A percentile compares a stretch with the other conserved stretches of the same genome.
Conservation (phyloP, 2,888 invertebrate species). For the Eupithecia subfuscata region DNA sequence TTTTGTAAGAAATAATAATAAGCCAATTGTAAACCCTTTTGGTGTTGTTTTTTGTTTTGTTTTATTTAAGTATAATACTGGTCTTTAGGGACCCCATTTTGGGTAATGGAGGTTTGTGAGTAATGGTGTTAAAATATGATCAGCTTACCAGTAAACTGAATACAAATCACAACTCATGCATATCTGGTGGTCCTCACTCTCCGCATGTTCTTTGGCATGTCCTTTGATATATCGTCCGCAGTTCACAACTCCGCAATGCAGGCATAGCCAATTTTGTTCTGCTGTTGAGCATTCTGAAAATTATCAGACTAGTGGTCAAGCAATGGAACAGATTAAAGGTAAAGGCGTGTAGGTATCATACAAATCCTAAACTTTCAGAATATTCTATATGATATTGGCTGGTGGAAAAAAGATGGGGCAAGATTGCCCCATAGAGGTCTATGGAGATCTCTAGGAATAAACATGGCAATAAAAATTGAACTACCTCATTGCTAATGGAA, state of each 20-base stretch:
- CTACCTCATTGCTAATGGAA: not conserved
- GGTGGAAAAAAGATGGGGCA: not conserved
- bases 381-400: not conserved
- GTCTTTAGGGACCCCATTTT: too few species aligned
- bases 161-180: conserved; percentile 90
- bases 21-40: too few species aligned
- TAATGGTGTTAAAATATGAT: not conserved
- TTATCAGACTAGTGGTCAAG: not conserved
- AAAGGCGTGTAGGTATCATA: not conserved
- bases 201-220: conserved; percentile 89
- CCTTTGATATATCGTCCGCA: conserved; percentile 91
- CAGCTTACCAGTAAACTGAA: conserved; percentile 89
- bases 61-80: too few species aligned
- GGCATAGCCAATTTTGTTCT: conserved; percentile 90
- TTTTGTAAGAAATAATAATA: too few species aligned
- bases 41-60: too few species aligned
- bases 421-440: too few species aligned
- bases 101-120: not conserved
- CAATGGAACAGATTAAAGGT: not conserved
- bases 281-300: conserved; percentile 84
- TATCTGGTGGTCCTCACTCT: conserved; percentile 86
- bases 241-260: conserved; percentile 88
- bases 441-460: not conserved
- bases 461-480: not conserved
- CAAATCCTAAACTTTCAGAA: not conserved